Evolutionary conservation across 2,888 invertebrate genomes (phyloP).

Genomic region (Idaea straminata): DNA sequence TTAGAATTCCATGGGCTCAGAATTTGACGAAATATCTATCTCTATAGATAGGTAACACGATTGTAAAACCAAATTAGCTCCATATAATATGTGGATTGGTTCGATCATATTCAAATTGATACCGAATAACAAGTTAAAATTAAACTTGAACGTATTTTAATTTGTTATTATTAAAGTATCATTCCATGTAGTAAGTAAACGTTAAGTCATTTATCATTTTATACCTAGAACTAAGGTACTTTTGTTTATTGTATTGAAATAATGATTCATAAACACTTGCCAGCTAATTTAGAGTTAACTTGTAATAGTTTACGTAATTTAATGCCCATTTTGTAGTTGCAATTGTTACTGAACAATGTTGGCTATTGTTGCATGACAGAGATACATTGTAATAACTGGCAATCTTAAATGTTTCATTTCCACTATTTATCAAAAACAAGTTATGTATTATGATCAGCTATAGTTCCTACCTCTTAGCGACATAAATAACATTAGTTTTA

Average conservation of each 20-base stretch:
- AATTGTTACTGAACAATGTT: conserved; percentile 69
- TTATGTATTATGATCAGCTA: conserved; percentile 45
- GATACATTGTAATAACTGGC: conserved; percentile 67
- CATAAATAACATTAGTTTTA: not conserved
- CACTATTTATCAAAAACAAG: conserved; percentile 62
- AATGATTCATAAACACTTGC: conserved; percentile 71
- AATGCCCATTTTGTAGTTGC: conserved; percentile 67
- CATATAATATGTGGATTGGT: conserved; percentile 30
- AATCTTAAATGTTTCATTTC: conserved; percentile 69
- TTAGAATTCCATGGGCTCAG: conserved; percentile 56
- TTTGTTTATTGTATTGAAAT: conserved; percentile 49
- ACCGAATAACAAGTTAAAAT: conserved; percentile 33
- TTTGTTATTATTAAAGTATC: conserved; percentile 31
- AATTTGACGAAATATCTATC: conserved; percentile 58
- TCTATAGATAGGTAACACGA: conserved; percentile 51
- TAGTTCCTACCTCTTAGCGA: not conserved
- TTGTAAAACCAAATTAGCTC: conserved; percentile 47
- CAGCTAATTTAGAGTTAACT: conserved; percentile 63
- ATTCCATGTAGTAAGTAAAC: conserved; percentile 5
- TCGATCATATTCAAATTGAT: conserved; percentile 37
- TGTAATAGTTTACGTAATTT: conserved; percentile 71
- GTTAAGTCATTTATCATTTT: conserved; percentile 27
- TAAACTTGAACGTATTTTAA: conserved; percentile 43
- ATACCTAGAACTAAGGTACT: conserved; percentile 31
- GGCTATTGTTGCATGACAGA: conserved; percentile 72